Conservation (phyloP, 2,113 vertebrate genomes). For the Dolichallabes microphthalmus region DNA sequence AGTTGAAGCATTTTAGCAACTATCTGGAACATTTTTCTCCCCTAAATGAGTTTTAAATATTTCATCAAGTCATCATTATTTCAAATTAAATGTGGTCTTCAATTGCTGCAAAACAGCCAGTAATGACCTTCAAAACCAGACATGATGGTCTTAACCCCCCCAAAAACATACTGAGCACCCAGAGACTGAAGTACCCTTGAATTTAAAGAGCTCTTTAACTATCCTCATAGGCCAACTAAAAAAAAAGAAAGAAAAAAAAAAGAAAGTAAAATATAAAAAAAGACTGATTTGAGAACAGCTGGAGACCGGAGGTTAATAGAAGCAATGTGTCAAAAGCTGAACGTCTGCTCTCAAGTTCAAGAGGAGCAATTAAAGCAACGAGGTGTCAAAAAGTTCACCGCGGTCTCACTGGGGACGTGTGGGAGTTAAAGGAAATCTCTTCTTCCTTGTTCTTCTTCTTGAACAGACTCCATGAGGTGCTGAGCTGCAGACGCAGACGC, state of each 20-base stretch:
- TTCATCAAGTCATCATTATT: neutral
- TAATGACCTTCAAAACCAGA: neutral
- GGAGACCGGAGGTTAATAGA: constrained; percentile 20
- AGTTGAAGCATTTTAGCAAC: neutral
- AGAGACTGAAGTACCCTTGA: neutral
- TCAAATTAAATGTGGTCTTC: neutral
- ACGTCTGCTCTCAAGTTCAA: constrained; percentile 17
- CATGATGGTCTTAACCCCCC: neutral
- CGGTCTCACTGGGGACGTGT: neutral
- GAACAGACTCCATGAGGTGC: neutral
- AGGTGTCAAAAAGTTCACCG: neutral
- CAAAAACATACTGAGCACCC: neutral
- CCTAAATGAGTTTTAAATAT: neutral
- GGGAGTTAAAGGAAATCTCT: neutral
- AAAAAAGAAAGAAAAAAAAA: neutral
- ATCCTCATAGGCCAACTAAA: neutral
- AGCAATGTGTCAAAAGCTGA: neutral
- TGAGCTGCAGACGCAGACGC: neutral
- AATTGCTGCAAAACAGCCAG: neutral
- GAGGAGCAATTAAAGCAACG: constrained; percentile 19
- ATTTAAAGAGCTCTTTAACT: neutral
- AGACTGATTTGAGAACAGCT: constrained; percentile 15
- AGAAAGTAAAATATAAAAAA: neutral
- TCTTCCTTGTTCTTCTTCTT: constrained; percentile 1
- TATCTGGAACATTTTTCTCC: neutral